A percentile compares a stretch with the other conserved stretches of the same genome.
These are phyloP conservation scores for Chitala chitala DNA, from an alignment of 2,113 vertebrate genomes.

Conservation along the genomic window DNA sequence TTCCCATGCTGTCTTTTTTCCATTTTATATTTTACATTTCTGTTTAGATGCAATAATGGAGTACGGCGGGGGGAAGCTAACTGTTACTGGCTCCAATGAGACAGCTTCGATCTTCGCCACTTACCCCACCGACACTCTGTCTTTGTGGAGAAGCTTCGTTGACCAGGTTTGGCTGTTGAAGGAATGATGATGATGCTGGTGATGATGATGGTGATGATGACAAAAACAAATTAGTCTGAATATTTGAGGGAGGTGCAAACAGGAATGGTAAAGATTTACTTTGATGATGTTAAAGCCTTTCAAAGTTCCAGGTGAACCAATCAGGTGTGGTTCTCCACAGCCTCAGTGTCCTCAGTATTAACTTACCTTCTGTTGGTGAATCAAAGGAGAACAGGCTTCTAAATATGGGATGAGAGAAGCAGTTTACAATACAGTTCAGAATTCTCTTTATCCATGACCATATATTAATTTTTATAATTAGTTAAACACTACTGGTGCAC, in stretches of 20 bases:
- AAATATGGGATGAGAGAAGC: too few species aligned
- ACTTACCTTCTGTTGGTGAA: too few species aligned
- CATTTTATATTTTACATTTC: neutral
- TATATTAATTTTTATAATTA: too few species aligned
- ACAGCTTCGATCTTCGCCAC: conserved; percentile 81
- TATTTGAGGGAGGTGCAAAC: neutral
- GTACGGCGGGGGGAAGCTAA: conserved; percentile 65
- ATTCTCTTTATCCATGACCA: too few species aligned
- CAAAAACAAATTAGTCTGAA: too few species aligned
- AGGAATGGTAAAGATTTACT: neutral
- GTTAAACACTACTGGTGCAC: too few species aligned
- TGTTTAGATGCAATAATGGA: conserved; percentile 63
- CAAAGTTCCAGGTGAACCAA: neutral
- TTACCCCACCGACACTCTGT: conserved; percentile 63
- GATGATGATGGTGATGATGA: too few species aligned
- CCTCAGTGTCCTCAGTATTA: too few species aligned
- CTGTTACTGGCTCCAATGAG: conserved; percentile 62
- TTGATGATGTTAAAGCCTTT: neutral
- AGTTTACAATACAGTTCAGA: too few species aligned
- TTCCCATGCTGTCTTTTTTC: neutral
- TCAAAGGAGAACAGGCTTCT: too few species aligned
- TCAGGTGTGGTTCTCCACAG: neutral
- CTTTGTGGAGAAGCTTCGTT: conserved; percentile 60
- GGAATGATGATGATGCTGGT: too few species aligned
- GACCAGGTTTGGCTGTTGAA: conserved; percentile 62